Conservation (phyloP, 2,797 vertebrate genomes). For the Tamandua tetradactyla region DNA sequence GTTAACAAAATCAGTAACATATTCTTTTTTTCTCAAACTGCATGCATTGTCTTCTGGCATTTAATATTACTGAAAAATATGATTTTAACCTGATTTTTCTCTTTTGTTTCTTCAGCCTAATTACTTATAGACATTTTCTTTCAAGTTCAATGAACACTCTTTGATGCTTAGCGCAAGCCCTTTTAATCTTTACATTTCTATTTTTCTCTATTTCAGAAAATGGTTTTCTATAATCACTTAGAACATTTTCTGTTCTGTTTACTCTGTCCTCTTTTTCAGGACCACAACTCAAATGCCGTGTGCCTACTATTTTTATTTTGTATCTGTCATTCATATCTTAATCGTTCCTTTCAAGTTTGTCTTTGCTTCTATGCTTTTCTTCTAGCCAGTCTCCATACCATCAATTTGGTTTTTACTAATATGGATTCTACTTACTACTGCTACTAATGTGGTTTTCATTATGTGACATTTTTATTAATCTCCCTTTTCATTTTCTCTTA, state of each 20-base stretch:
- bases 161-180: neutral
- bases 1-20: neutral
- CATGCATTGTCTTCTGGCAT: neutral
- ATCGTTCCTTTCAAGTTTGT: neutral
- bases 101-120: slow-evolving; percentile 8
- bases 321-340: neutral
- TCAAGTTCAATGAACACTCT: neutral
- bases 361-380: neutral
- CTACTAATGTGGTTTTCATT: neutral
- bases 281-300: neutral
- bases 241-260: neutral
- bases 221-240: neutral
- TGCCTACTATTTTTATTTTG: neutral
- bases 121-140: slow-evolving; percentile 9
- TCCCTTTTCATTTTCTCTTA: neutral
- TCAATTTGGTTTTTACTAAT: neutral
- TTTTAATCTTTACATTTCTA: neutral
- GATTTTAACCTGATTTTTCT: neutral
- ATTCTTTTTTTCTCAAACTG: neutral
- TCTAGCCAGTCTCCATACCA: neutral
- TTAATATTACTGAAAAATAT: neutral
- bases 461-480: neutral
- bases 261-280: neutral
- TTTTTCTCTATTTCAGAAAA: slow-evolving; percentile 17
- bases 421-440: neutral